These are phyloP conservation scores for Brachystomella parvula DNA, from an alignment of 1,140 invertebrate species.

Conservation along the genomic window DNA sequence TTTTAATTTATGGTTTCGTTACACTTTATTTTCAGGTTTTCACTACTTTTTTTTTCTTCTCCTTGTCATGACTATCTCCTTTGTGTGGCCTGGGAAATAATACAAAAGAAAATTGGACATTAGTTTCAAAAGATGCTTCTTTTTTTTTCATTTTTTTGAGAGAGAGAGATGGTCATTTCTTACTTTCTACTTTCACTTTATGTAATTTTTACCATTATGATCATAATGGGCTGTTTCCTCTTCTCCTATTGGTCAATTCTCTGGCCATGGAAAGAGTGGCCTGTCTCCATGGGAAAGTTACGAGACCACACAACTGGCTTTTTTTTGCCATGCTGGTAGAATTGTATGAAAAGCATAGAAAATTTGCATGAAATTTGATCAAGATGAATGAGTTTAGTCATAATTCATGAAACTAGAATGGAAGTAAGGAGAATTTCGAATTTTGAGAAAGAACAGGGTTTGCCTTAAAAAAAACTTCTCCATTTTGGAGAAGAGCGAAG, in stretches of 20 bases:
- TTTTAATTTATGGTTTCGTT: conserved; percentile 9
- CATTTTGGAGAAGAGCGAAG: conserved; percentile 5
- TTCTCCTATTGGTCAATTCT: neutral
- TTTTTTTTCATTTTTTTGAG: too few relatives aligned
- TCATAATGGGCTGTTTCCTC: too few relatives aligned
- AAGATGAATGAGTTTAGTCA: conserved; percentile 1
- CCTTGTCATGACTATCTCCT: neutral
- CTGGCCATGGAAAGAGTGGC: too few relatives aligned
- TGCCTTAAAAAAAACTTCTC: neutral
- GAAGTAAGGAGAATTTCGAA: conserved; percentile 5
- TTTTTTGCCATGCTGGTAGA: neutral
- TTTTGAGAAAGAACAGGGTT: neutral
- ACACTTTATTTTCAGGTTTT: too few relatives aligned
- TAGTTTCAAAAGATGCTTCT: too few relatives aligned
- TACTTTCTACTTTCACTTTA: too few relatives aligned
- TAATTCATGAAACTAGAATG: neutral
- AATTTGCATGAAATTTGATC: conserved; percentile 13
- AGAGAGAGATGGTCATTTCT: too few relatives aligned
- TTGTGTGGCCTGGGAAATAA: too few relatives aligned
- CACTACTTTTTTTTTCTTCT: neutral
- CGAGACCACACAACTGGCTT: neutral
- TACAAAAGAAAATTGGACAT: too few relatives aligned
- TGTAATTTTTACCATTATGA: too few relatives aligned
- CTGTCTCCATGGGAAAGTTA: too few relatives aligned
- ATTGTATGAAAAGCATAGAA: neutral